Evolutionary conservation across 1,140 invertebrate species (phyloP), one percentile per base, ranked within the genome.

Genomic region (Agraylea sexmaculata): DNA sequence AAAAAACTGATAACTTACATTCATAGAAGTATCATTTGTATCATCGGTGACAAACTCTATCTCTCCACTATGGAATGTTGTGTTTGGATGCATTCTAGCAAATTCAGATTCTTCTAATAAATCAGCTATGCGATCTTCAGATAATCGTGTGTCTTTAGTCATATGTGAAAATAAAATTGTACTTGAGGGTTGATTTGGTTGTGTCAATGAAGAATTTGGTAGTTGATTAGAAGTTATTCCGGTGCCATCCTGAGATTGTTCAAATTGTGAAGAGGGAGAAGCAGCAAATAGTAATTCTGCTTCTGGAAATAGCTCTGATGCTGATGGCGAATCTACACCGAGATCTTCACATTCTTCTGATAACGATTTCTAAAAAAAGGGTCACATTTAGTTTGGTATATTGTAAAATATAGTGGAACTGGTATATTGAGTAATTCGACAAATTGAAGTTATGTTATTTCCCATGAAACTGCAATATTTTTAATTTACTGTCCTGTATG

Each of bases 301-400:
- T 46, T 83, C 80, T 1, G 81, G 81, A 56, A 83, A 83, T 18
- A 83, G 57, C 51, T 84, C 81, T 41, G 78, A 80, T 0, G 80
- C 78, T 29, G 78, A 82, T 1, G 79, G 80, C 25, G 80, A 79
- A 45, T 82, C 80, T 7, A 84, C 80, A 10, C 80, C 80, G 2
- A 83, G 58, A 53, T 83, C 80, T 51, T 81, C 78, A 54, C 78
- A 82, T 53, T 84, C 80, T 51, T 83, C 80, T 0, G 78, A 80
- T 4, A 83, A 54, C 21, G 77, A 80, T 55, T 82, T 82, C 59
- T 82, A 73, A 2, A 71, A 52, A 29, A 62, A n/a, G n/a, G n/a
- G n/a, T n/a, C n/a, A n/a, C n/a, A n/a, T n/a, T n/a, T n/a, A n/a
- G n/a, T n/a, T n/a, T n/a, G n/a, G n/a, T n/a, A n/a, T n/a, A n/a